Base-by-base conservation (phyloP, 2,797 vertebrate species). In the Lutjanus campechanus region DNA sequence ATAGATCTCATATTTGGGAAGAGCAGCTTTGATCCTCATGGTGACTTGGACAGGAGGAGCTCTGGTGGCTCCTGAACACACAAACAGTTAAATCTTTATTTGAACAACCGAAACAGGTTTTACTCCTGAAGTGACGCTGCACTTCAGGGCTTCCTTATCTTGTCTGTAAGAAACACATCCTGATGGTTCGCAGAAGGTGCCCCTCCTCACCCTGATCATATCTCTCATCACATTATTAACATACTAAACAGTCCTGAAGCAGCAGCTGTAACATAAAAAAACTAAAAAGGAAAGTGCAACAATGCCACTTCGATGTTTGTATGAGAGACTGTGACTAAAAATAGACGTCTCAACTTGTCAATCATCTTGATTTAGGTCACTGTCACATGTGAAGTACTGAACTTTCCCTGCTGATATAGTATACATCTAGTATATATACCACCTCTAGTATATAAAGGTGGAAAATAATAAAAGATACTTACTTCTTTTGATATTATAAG, bases 1-100 rank as follows among this genome's bases (percentile, higher is more conserved):
- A 2, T 96, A 98, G 87, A 99, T 89, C 90, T 99, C 98, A 6
- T 96, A 96, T n/a, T 89, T 94, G 8, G 98, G 97, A 77, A 99
- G 92, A 0, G 95, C 95, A 0, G 98, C 92, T 93, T 97, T 99
- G 81, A 98, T 86, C 83, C 97, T 96, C 98, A 99, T 99, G 46
- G 44, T 54, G 76, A 62, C 73, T 3, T 82, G 41, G 82, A 68
- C 15, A 20, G 22, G 50, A 73, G 64, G 69, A 54, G 61, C 59
- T 73, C 71, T 0, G 47, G 59, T 78, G 12, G 61, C 67, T 69
- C 85, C 87, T 91, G 79, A 62, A 76, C 65, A 81, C 47, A 85
- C 29, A 9, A 15, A 58, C 22, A 5, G 65, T 55, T 1, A 4
- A 46, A 6, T 20, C 1, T 29, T 78, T 29, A 17, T 53, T 15